Conservation (phyloP, 2,797 vertebrate species). For the Dipus sagitta region DNA sequence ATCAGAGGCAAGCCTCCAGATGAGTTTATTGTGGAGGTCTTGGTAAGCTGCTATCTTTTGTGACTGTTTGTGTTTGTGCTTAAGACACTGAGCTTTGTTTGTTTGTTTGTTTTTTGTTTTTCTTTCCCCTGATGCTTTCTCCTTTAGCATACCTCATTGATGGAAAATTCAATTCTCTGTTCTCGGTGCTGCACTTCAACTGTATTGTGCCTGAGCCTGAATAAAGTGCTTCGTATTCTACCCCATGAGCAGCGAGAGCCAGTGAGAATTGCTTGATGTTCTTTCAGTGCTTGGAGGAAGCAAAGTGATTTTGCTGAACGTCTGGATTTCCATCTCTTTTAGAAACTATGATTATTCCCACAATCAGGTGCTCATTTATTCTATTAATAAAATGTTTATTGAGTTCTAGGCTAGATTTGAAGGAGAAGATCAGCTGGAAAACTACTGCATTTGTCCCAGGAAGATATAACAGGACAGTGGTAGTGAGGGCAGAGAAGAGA, state of each 20-base stretch:
- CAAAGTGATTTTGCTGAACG: conserved; percentile 17
- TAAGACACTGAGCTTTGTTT: not conserved
- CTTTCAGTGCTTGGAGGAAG: conserved; percentile 18
- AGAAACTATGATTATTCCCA: conserved; percentile 41
- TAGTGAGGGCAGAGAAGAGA: not conserved
- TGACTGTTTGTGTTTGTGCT: not conserved
- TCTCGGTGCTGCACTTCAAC: not conserved
- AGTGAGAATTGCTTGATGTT: conserved; percentile 11
- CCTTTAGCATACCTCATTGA: not conserved
- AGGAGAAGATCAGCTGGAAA: conserved; percentile 9
- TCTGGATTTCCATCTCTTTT: conserved; percentile 33
- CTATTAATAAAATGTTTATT: conserved; percentile 23
- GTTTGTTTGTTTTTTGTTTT: not conserved
- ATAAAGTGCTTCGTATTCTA: conserved; percentile 8
- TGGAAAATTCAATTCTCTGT: not conserved
- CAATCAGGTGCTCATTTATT: conserved; percentile 28
- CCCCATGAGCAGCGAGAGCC: not conserved
- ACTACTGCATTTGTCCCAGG: not conserved
- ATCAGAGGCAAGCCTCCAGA: conserved; percentile 1
- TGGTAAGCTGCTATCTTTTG: conserved; percentile 4
- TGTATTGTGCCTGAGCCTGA: conserved; percentile 2
- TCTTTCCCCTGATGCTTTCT: not conserved
- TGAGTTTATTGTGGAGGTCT: not conserved
- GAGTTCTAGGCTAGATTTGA: not conserved
- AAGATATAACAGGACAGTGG: not conserved